Base-by-base conservation (phyloP, 1,140 invertebrate species). In the Manduca sexta region DNA sequence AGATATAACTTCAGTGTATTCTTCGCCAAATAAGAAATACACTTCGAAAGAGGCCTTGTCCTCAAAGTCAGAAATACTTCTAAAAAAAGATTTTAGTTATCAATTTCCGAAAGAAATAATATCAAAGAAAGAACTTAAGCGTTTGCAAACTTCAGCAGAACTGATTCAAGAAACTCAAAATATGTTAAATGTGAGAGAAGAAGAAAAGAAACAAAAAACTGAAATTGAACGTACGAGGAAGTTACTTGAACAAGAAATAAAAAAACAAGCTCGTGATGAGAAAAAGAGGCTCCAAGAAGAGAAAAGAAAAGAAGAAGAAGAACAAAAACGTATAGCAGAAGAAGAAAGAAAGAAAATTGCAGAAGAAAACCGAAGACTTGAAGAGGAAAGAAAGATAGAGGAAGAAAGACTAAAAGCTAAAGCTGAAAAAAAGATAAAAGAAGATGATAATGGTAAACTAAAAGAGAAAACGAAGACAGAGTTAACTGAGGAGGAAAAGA, bases 81-180 rank as follows among this genome's bases (percentile, higher is more conserved):
- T 40, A 21, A 52, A 31, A 35, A 31, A 56, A 41, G 49, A 51
- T 35, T 74, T 77, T 52, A 61, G 44, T 39, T 77, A 61, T 45
- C 48, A 56, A 53, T 77, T 77, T 52, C 68, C 58, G 15, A 59
- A 60, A 42, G 47, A 56, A 29, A 17, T 52, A 43, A 56, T 26
- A 18, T 37, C 40, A 12, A 49, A 50, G 45, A 49, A 30, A 7
- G 47, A 52, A 41, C 11, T 33, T 34, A 41, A 50, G 49, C 34
- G 29, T 30, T 31, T 12, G 58, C 10, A 61, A 38, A 74, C 60
- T 52, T 74, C 74, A 10, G 57, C 63, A n/a, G 74, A 77, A 50
- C 49, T 77, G 44, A 73, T 77, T 21, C 61, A 55, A 59, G 62
- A 66, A 31, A 65, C 60, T 12, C 60, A 63, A 45, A 53, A 76